Conservation (phyloP, 2,113 vertebrate genomes). For the Cyanocitta stelleri region DNA sequence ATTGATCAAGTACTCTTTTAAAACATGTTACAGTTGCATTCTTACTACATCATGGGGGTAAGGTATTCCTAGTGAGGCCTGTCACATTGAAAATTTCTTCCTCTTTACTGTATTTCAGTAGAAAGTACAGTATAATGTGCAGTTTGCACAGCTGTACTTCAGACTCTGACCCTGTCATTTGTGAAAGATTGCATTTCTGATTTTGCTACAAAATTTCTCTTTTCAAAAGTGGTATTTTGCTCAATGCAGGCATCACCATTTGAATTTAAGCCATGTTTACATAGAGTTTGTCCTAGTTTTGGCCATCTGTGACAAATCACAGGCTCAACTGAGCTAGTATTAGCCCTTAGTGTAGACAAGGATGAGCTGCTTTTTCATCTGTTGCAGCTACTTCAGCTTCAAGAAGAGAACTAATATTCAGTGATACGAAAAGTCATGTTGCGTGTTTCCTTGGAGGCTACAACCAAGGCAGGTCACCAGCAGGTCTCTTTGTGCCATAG, state of each 20-base stretch:
- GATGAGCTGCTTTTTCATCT: background rate
- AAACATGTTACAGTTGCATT: background rate
- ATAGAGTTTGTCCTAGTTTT: background rate
- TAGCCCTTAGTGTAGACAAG: background rate
- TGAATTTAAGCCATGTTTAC: background rate
- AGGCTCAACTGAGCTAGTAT: background rate
- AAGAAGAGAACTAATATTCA: background rate
- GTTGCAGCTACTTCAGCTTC: background rate
- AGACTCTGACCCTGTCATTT: background rate
- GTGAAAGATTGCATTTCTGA: background rate
- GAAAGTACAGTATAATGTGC: background rate
- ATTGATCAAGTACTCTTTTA: background rate
- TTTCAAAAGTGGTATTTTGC: background rate
- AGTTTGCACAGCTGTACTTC: background rate
- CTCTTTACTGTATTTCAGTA: background rate
- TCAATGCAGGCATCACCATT: background rate
- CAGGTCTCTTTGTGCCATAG: background rate
- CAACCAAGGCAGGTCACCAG: background rate
- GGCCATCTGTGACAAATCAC: background rate
- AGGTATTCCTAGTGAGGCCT: background rate
- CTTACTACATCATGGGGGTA: background rate
- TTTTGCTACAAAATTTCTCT: background rate
- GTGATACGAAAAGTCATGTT: background rate
- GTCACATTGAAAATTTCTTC: background rate
- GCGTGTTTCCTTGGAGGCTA: background rate